Percentiles rank a stretch among this genome's conserved stretches.
phyloP scores from a whole-genome alignment of 2,113 vertebrate genomes.

The Carassius carassius region DNA sequence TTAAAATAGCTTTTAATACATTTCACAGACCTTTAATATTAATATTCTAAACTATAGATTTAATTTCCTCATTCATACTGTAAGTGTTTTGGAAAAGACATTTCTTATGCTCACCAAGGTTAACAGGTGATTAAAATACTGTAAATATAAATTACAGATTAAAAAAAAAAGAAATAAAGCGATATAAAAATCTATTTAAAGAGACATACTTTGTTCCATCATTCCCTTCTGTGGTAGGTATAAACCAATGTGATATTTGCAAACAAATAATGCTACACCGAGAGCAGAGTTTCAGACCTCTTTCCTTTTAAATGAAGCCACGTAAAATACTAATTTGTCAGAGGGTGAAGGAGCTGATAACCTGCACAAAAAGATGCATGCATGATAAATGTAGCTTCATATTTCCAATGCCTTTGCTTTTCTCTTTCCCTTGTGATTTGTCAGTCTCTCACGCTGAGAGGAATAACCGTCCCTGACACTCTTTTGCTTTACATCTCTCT shows the following conservation, averaged over 20 bases:
- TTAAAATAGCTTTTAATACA: no score
- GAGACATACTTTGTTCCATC: background rate
- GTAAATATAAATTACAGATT: no score
- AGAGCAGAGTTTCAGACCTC: background rate
- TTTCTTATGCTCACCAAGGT: no score
- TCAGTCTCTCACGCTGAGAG: conserved; percentile 53
- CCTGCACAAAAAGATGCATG: conserved; percentile 48
- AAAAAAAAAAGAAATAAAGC: background rate
- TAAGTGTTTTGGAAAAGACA: no score
- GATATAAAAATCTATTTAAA: background rate
- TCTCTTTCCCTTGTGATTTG: conserved; percentile 46
- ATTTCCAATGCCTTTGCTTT: conserved; percentile 57
- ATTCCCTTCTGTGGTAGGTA: background rate
- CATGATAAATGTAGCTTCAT: conserved; percentile 63
- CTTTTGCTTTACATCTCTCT: conserved; percentile 24
- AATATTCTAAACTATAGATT: no score
- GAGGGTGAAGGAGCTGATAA: background rate
- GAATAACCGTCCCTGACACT: conserved; percentile 57
- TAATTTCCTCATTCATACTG: no score
- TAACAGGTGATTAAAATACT: no score
- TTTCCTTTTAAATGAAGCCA: background rate
- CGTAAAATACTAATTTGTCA: background rate
- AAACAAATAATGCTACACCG: no score
- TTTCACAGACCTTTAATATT: no score
- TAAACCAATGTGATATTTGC: no score